A percentile compares a stretch with the other conserved stretches of the same genome.
phyloP scores from a whole-genome alignment of 2,888 invertebrate genomes.

The Mallateleia sp. region DNA sequence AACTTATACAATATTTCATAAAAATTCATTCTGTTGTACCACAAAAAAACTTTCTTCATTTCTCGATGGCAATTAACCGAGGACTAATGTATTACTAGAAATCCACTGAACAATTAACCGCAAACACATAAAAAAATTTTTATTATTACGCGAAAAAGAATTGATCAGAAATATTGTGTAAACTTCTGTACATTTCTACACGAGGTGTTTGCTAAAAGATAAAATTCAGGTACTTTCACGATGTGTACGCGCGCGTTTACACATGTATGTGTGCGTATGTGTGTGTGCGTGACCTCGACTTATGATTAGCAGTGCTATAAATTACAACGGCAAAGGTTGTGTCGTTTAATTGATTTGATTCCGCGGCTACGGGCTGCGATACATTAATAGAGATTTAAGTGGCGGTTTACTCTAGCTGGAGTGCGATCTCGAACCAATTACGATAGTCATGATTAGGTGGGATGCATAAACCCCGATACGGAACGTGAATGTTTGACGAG shows the following conservation, averaged over 20 bases:
- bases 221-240: constrained; percentile 23
- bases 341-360: constrained; percentile 67
- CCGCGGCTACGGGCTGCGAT: constrained; percentile 32
- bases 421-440: constrained; percentile 83
- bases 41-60: too few species aligned
- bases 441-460: constrained; percentile 80
- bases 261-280: too few species aligned
- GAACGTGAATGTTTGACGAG: constrained; percentile 62
- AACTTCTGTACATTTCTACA: not conserved
- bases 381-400: constrained; percentile 69
- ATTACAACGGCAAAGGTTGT: constrained; percentile 36
- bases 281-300: not conserved
- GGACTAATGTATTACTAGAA: too few species aligned
- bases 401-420: constrained; percentile 75
- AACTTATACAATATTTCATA: too few species aligned
- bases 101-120: not conserved
- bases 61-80: too few species aligned
- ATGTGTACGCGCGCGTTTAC: too few species aligned
- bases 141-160: not conserved
- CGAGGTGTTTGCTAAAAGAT: not conserved
- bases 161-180: not conserved
- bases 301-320: constrained; percentile 32
- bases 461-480: constrained; percentile 67
- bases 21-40: too few species aligned
- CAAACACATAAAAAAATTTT: not conserved